Base-by-base conservation (phyloP, 2,797 vertebrate genomes). In the Lycodopsis pacificus region DNA sequence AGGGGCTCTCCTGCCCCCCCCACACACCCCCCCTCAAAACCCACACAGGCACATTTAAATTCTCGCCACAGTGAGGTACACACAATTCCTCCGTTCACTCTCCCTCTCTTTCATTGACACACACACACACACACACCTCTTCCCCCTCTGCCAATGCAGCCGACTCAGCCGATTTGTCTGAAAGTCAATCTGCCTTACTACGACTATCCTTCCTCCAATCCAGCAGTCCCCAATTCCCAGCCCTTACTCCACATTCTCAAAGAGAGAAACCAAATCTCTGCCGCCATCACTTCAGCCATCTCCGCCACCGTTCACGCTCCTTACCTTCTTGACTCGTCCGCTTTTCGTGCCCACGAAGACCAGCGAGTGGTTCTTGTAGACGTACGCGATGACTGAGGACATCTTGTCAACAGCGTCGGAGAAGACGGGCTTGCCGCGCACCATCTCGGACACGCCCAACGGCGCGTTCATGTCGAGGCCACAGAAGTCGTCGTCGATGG, bases 391-490 rank as follows among this genome's bases (percentile, higher is more conserved):
- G 82, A 99, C 97, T 0, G 98, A 98, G 4, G 97, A 97, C 97
- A 99, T 97, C 89, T 97, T 97, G 94, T 99, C 98, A 4, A 92
- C 78, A 20, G 96, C 96, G 66, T 99, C 98, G 0, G 97, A 96
- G 93, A 97, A 98, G 84, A 99, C 96, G 0, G 98, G 97, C 73
- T 96, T 95, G 22, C 98, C 98, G 3, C 93, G 95, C 20, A 99
- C 97, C 97, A 99, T 98, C 92, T 98, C 97, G 0, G 98, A 99
- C 80, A 99, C 98, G 14, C 98, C 98, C 93, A 99, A 82, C 0
- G 98, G 98, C 10, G 98, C 98, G 2, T 99, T 99, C 98, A 99
- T 99, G 95, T 99, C 98, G 90, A 99, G 93, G 84, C 98, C 98
- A 76, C 98, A 99, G 92, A 99, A 99, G 92, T 99, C 97, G 87